Evolutionary conservation across 2,113 vertebrate species (phyloP).

Genomic region (Cryptomyrus ogoouensis): DNA sequence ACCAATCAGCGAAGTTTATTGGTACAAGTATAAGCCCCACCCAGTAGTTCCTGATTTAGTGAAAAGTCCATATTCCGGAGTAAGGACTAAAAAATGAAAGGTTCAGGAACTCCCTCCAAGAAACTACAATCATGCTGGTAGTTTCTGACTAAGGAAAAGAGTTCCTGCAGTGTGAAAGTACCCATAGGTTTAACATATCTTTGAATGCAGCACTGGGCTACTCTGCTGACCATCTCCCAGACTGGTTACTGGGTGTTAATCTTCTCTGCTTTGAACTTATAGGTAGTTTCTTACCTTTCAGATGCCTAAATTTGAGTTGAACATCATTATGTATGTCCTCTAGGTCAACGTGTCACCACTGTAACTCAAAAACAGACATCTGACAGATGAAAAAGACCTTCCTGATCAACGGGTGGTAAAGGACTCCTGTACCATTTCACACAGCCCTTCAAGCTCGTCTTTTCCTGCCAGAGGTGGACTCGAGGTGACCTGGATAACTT

Average conservation of each 20-base stretch:
- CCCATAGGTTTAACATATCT: background rate
- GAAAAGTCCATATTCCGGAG: background rate
- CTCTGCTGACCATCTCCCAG: background rate
- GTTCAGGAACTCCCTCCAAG: background rate
- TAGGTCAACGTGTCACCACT: background rate
- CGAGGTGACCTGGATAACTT: background rate
- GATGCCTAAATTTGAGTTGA: background rate
- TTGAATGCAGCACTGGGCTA: background rate
- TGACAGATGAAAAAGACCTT: background rate
- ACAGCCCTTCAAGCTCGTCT: background rate
- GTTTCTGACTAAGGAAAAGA: background rate
- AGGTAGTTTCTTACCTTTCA: background rate
- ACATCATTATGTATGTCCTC: background rate
- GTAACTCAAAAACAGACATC: background rate
- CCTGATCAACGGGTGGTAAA: background rate
- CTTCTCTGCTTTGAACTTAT: background rate
- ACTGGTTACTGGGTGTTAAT: background rate
- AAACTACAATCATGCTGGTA: background rate
- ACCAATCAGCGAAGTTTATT: background rate
- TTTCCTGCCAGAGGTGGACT: background rate
- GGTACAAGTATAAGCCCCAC: background rate
- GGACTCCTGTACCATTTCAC: background rate
- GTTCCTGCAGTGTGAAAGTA: background rate
- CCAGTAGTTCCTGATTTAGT: background rate
- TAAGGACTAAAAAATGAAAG: background rate